These are phyloP conservation scores for Trichacis sp. DNA, from an alignment of 2,888 invertebrate species.

Conservation along the genomic window DNA sequence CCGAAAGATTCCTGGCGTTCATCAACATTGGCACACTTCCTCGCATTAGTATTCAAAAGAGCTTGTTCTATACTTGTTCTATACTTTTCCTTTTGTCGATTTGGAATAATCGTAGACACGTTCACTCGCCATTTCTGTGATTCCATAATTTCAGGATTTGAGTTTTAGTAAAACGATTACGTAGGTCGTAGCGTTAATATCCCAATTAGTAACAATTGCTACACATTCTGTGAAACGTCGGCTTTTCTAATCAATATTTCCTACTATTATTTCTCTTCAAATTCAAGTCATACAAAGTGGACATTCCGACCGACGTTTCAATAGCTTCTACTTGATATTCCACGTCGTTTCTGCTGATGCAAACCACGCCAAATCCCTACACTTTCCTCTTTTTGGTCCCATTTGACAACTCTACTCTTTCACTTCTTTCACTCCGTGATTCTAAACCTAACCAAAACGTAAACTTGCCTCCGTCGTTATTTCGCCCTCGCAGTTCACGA, in stretches of 20 bases:
- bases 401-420: neutral
- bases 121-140: no score
- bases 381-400: constrained; percentile 14
- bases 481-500: constrained; percentile 35
- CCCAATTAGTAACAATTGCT: no score
- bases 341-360: constrained; percentile 55
- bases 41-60: constrained; percentile 23
- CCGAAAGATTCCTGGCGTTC: constrained; percentile 22
- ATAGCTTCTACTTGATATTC: constrained; percentile 59
- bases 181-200: no score
- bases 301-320: neutral
- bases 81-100: no score
- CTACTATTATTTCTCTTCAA: no score
- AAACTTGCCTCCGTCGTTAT: constrained; percentile 35
- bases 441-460: constrained; percentile 26
- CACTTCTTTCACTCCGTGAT: constrained; percentile 20
- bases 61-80: no score
- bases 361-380: constrained; percentile 43
- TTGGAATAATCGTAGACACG: no score
- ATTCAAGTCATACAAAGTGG: neutral
- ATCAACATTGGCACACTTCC: constrained; percentile 11
- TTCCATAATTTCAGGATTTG: no score
- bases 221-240: no score
- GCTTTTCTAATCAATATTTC: no score
- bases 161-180: no score